phyloP scores from a whole-genome alignment of 2,888 invertebrate genomes.

The Tenthredo scrophulariae region DNA sequence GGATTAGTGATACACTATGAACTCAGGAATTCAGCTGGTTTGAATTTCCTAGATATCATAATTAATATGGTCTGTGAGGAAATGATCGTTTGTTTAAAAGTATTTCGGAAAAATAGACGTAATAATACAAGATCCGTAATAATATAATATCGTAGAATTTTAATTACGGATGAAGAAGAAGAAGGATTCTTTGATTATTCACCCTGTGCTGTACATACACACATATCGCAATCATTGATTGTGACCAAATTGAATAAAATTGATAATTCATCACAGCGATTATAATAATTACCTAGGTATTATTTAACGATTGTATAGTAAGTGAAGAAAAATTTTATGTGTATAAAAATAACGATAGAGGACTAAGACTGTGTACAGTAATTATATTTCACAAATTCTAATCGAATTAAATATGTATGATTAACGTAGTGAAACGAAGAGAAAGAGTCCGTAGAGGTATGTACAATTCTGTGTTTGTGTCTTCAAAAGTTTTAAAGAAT shows the following conservation, averaged over 20 bases:
- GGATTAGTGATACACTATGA: constrained; percentile 12
- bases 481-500: no score
- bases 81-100: not conserved
- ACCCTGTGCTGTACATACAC: not conserved
- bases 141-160: not conserved
- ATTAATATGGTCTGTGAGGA: not conserved
- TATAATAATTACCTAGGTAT: not conserved
- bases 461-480: not conserved
- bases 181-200: not conserved
- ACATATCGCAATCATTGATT: not conserved
- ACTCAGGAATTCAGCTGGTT: constrained; percentile 27
- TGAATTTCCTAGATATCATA: not conserved
- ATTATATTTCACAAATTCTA: constrained; percentile 47
- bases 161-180: not conserved
- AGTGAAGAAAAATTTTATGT: not conserved
- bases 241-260: not conserved
- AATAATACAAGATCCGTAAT: not conserved
- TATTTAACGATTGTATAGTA: not conserved
- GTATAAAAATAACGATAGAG: constrained; percentile 36
- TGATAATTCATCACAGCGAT: not conserved
- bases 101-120: not conserved
- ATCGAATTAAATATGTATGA: not conserved
- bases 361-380: constrained; percentile 57
- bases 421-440: not conserved
- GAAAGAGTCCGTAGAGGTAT: not conserved